phyloP scores from a whole-genome alignment of 2,797 vertebrate species.

The Sebastes baramenuke region DNA sequence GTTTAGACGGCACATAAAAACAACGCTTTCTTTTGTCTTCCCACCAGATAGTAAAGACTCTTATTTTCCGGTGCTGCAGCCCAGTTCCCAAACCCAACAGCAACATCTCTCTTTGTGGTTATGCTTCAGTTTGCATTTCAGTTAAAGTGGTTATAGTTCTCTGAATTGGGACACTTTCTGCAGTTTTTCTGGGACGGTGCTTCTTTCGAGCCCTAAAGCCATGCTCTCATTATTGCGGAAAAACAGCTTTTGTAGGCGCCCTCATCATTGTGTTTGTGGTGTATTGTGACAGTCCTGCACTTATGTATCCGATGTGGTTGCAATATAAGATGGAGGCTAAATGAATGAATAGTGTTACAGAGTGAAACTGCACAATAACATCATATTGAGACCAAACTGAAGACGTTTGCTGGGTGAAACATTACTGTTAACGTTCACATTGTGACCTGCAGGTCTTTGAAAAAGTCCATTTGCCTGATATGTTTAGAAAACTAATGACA shows the following conservation, averaged over 20 bases:
- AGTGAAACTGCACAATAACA: neutral
- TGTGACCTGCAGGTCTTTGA: neutral
- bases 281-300: neutral
- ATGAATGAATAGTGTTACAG: neutral
- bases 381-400: neutral
- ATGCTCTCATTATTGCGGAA: neutral
- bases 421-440: neutral
- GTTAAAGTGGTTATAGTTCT: neutral
- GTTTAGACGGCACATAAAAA: neutral
- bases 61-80: neutral
- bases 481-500: neutral
- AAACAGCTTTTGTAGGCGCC: neutral
- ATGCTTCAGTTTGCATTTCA: constrained; percentile 21
- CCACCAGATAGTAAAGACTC: neutral
- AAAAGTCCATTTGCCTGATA: neutral
- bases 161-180: neutral
- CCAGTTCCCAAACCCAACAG: constrained; percentile 23
- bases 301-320: neutral
- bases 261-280: neutral
- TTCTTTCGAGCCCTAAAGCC: neutral
- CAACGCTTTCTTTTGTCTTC: neutral
- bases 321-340: neutral
- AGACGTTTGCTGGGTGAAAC: neutral
- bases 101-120: constrained; percentile 71
- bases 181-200: neutral